Evolutionary conservation across 1,140 invertebrate species (phyloP).

Genomic region (Drosophila sp.): DNA sequence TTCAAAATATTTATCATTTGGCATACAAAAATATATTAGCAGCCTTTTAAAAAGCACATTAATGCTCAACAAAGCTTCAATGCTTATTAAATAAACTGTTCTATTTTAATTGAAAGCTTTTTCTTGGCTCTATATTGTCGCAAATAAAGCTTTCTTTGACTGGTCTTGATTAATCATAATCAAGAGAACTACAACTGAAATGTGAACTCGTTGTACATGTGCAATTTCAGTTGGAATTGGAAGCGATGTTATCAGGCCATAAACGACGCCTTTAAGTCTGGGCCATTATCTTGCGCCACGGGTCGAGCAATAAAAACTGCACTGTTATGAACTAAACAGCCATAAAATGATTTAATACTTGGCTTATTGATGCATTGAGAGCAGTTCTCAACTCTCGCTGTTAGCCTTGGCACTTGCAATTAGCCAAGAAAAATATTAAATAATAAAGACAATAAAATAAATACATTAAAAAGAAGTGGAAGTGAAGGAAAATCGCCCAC

Average conservation of each 20-base stretch:
- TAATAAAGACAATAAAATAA: too few species aligned
- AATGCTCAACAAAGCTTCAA: background rate
- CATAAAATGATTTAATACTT: constrained; percentile 47
- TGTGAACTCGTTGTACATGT: constrained; percentile 20
- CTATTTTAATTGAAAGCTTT: too few species aligned
- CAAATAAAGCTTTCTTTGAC: background rate
- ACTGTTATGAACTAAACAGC: constrained; percentile 48
- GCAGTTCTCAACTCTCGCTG: background rate
- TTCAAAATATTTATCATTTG: too few species aligned
- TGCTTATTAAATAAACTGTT: too few species aligned
- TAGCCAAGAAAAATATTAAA: background rate
- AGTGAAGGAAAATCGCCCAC: background rate
- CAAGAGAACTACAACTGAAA: background rate
- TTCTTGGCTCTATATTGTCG: too few species aligned
- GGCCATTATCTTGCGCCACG: constrained; percentile 51
- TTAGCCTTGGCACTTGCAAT: constrained; percentile 3
- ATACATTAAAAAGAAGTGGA: too few species aligned
- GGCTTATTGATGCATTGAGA: constrained; percentile 20
- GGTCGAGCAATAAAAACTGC: constrained; percentile 50
- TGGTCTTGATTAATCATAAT: background rate
- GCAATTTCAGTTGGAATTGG: background rate
- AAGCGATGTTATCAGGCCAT: constrained; percentile 41
- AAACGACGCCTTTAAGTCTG: constrained; percentile 69
- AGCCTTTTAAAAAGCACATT: background rate
- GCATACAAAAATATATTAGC: too few species aligned